These are phyloP conservation scores for Phainopepla nitens DNA, from an alignment of 2,113 vertebrate species.

Conservation along the genomic window DNA sequence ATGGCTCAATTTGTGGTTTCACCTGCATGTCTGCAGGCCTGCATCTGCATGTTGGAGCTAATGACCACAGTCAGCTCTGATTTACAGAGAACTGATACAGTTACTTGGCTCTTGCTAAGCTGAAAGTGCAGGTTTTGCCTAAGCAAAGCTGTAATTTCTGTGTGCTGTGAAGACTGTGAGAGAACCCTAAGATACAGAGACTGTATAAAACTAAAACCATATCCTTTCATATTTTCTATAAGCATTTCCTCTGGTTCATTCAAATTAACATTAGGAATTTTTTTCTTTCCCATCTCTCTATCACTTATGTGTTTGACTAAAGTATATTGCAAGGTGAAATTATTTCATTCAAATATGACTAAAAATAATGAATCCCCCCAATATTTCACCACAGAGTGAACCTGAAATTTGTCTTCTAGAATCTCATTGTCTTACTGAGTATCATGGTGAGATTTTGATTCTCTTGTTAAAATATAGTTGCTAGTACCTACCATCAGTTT, in stretches of 20 bases:
- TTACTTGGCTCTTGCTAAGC: not conserved
- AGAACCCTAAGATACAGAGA: not conserved
- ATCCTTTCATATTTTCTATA: not conserved
- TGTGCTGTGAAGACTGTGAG: not conserved
- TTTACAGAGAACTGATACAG: not conserved
- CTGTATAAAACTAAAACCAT: not conserved
- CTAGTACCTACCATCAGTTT: not conserved
- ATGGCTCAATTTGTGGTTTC: not conserved
- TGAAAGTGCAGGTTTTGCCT: not conserved
- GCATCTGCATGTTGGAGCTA: not conserved
- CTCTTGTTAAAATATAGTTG: slow-evolving; percentile 1
- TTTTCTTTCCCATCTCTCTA: not conserved
- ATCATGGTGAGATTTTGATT: not conserved
- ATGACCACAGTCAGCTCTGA: not conserved
- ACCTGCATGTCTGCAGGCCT: not conserved
- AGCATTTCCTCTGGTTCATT: not conserved
- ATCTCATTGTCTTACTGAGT: not conserved
- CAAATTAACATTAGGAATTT: not conserved
- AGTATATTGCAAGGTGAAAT: not conserved
- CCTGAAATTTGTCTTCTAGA: not conserved
- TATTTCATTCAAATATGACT: not conserved
- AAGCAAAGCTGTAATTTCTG: not conserved
- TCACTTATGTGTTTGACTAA: not conserved
- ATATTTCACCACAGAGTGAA: not conserved
- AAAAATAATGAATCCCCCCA: not conserved